Base-by-base conservation (phyloP, 2,113 vertebrate species). In the Promerops cafer region DNA sequence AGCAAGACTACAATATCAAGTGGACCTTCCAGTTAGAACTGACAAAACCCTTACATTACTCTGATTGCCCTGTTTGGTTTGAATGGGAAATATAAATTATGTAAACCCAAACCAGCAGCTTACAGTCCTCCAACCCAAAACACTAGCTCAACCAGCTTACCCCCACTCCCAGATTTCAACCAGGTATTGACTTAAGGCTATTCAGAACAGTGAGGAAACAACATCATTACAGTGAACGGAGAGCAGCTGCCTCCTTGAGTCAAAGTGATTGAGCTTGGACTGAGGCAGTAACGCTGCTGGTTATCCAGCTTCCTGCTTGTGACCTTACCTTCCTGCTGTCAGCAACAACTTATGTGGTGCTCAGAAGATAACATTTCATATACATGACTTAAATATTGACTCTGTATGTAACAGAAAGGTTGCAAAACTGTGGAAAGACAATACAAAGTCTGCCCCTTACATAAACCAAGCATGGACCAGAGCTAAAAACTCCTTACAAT, bases 381-480 rank as follows among this genome's bases (percentile, higher is more conserved):
- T 11, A 26, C 19, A 2, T 3, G 22, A 75, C 52, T 78, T 42
- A 40, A 40, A 61, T 10, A 27, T 1, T 13, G 18, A 57, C 50
- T 24, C 18, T 0, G 0, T 3, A 22, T 19, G 40, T 33, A 49
- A 79, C 26, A 45, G 42, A 44, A 72, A 56, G 19, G 9, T 2
- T n/a, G 15, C 23, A 75, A 79, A 91, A 60, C 26, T 0, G 6
- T 9, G 13, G 11, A n/a, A 10, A 56, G 11, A 40, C 4, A 16
- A 53, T 1, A 59, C 13, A 18, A 53, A 68, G 31, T 7, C 53
- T 70, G 21, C 27, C 31, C 11, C 53, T 54, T 21, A 18, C 7
- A 24, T 1, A 54, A 57, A 63, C 18, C 1, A 52, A 63, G 9
- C 11, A 11, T 0, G 1, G 37, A 33, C 11, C 23, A 57, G 13